A percentile compares a stretch with the other conserved stretches of the same genome.
Conservation (phyloP, 2,888 invertebrate species). For the Serripes groenlandicus region DNA sequence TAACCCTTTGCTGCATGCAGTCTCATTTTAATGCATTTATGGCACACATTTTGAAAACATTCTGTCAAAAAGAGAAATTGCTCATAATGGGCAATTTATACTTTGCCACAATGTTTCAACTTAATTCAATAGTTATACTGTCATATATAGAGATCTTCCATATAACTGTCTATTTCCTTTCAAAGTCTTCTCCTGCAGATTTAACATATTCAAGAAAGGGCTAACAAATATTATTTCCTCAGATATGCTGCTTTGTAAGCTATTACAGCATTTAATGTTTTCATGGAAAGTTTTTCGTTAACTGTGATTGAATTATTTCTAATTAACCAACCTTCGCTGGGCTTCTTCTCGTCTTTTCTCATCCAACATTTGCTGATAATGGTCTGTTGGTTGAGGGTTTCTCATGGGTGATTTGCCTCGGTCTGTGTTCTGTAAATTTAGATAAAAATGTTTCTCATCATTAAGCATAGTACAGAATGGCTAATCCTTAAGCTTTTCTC, state of each 20-base stretch:
- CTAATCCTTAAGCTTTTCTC: background rate
- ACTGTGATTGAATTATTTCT: background rate
- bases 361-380: constrained; percentile 60
- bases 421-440: constrained; percentile 36
- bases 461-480: background rate
- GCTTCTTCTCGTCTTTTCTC: constrained; percentile 63
- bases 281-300: background rate
- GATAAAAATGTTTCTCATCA: no score
- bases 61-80: no score
- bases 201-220: no score
- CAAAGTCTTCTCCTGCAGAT: no score
- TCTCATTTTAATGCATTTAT: no score
- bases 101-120: no score
- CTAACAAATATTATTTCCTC: background rate
- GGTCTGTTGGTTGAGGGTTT: constrained; percentile 40
- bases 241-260: background rate
- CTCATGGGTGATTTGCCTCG: constrained; percentile 53
- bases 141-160: no score
- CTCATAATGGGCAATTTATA: no score
- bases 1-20: no score
- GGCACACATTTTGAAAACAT: no score
- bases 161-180: no score
- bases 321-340: constrained; percentile 37
- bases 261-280: background rate
- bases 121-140: no score